Conservation (phyloP, 2,113 vertebrate genomes). For the Eidolon helvum region DNA sequence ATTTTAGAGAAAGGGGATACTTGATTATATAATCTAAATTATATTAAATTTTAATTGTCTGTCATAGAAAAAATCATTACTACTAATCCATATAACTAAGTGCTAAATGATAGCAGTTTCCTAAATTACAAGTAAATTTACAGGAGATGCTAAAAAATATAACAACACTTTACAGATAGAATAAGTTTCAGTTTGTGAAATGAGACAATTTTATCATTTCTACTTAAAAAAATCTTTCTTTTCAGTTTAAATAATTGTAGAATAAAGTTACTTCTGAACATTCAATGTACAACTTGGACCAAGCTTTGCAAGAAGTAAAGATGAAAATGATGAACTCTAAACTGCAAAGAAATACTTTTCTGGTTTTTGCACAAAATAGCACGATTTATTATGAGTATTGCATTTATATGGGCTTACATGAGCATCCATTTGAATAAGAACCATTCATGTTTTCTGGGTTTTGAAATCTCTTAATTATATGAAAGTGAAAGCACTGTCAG, state of each 20-base stretch:
- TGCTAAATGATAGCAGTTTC: neutral
- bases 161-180: neutral
- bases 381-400: neutral
- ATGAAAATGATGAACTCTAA: neutral
- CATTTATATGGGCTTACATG: neutral
- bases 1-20: neutral
- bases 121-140: conserved; percentile 31
- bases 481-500: neutral
- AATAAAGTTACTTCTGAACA: neutral
- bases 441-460: neutral
- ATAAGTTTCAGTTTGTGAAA: neutral
- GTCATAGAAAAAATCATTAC: neutral
- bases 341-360: neutral
- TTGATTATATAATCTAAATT: neutral
- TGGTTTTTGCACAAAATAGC: neutral
- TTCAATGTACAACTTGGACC: neutral
- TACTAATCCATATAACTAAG: neutral
- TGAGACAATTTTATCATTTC: neutral
- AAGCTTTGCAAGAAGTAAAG: neutral
- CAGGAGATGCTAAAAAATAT: neutral
- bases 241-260: neutral
- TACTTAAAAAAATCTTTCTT: neutral
- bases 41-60: conserved; percentile 43
- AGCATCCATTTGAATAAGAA: neutral
- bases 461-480: neutral